phyloP scores from a whole-genome alignment of 2,888 invertebrate species.

The Phymatocera aterrima region DNA sequence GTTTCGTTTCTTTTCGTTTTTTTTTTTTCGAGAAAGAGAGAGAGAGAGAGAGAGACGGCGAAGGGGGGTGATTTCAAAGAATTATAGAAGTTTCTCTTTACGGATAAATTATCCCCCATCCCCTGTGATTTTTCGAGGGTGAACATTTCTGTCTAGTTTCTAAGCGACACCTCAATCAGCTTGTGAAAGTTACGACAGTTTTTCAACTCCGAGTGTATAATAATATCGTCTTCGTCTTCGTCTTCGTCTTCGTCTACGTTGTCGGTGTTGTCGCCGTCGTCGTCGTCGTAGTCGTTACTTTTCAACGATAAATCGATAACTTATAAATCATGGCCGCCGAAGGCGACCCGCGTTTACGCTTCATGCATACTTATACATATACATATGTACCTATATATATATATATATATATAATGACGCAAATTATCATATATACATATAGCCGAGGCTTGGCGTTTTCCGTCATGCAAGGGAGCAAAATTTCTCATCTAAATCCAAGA shows the following conservation, averaged over 20 bases:
- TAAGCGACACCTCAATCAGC: constrained; percentile 21
- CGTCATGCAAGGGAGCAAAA: too few relatives aligned
- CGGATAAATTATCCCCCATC: too few relatives aligned
- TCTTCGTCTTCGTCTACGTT: too few relatives aligned
- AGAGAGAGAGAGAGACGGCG: too few relatives aligned
- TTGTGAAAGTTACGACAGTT: constrained; percentile 8
- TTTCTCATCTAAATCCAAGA: too few relatives aligned
- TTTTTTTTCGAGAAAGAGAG: too few relatives aligned
- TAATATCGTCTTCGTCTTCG: constrained; percentile 7
- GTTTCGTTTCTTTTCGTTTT: too few relatives aligned
- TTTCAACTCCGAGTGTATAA: constrained; percentile 18
- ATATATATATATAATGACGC: constrained; percentile 7
- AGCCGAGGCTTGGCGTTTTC: too few relatives aligned
- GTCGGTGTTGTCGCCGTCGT: not conserved
- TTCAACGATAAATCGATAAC: constrained; percentile 21
- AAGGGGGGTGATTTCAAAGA: too few relatives aligned
- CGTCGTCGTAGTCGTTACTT: not conserved
- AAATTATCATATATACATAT: not conserved
- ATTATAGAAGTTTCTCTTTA: too few relatives aligned
- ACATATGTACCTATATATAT: too few relatives aligned
- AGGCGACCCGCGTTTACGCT: not conserved
- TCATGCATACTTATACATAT: constrained; percentile 16
- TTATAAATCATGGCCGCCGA: constrained; percentile 14
- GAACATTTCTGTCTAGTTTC: constrained; percentile 5
- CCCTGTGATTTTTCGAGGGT: not conserved